These are phyloP conservation scores for Oryctes rhinoceros DNA, from an alignment of 1,140 invertebrate genomes.

Conservation along the genomic window DNA sequence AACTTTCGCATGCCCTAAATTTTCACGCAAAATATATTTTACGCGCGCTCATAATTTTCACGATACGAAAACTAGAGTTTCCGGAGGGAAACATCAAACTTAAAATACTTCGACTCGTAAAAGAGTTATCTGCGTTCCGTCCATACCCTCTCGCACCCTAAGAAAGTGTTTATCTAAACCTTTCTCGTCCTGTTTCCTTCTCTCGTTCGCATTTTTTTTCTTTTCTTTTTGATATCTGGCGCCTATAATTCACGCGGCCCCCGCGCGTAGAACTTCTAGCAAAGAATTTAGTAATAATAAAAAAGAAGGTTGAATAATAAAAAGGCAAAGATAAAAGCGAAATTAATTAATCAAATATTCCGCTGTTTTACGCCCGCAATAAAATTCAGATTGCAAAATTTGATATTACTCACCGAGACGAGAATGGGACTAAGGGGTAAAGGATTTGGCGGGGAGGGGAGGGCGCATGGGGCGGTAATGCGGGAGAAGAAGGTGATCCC, in stretches of 20 bases:
- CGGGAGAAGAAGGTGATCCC: too few species aligned
- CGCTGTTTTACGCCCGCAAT: not conserved
- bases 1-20: too few species aligned
- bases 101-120: not conserved
- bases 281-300: constrained; percentile 1
- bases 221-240: too few species aligned
- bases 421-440: not conserved
- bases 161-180: constrained; percentile 19
- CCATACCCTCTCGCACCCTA: not conserved
- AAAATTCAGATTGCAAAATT: constrained; percentile 22
- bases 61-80: not conserved
- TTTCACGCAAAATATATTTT: too few species aligned
- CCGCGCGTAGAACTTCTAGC: too few species aligned
- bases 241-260: too few species aligned
- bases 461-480: too few species aligned
- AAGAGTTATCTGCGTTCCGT: not conserved
- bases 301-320: constrained; percentile 19
- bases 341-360: constrained; percentile 12
- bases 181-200: not conserved
- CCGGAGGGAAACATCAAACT: not conserved
- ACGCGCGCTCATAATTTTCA: not conserved
- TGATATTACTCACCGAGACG: not conserved
- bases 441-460: too few species aligned
- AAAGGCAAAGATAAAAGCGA: constrained; percentile 7
- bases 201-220: too few species aligned